Evolutionary conservation across 2,888 invertebrate species (phyloP), one percentile per base, ranked within the genome.

Genomic region (Agonopterix arenella): DNA sequence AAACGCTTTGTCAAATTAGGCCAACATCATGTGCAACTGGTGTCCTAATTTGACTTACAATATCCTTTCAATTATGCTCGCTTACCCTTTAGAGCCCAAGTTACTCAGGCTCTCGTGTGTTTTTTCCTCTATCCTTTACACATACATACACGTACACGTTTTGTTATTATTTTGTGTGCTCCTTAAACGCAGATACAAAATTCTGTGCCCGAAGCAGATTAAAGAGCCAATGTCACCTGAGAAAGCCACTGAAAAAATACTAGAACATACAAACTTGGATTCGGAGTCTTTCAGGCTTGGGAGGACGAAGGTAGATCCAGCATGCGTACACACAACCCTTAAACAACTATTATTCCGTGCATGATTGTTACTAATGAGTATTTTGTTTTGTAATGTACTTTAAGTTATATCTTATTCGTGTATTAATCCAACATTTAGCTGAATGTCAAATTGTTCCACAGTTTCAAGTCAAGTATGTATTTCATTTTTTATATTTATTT

Each of bases 221-320:
- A 93, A 92, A 91, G 93, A 93, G 66, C 90, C 91, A 66, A 92
- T 92, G 82, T 89, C 93, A 62, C 91, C 94, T 59, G 92, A 94
- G 89, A 94, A 95, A 90, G 95, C 95, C 68, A 93, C 96, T 60
- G 91, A 92, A 83, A 91, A 94, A 88, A 95, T 98, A 90, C 92
- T 97, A 90, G 94, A 94, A 66, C 86, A 90, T 71, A 93, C 95
- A 84, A 93, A 93, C 86, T 92, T 99, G 90, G 97, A 97, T 81
- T 90, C 94, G 67, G 98, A 98, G 89, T 97, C 97, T 89, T 99
- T 93, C 92, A 94, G 98, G 78, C 90, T 98, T 86, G 99, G 99
- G 91, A 93, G 93, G 90, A 98, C 97, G 69, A 99, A 98, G 96
- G 98, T 98, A 95, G 90, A 81, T 56, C 61, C 52, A 59, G 76